Conservation (phyloP, 1,140 invertebrate genomes). For the Euglossa dilemma region DNA sequence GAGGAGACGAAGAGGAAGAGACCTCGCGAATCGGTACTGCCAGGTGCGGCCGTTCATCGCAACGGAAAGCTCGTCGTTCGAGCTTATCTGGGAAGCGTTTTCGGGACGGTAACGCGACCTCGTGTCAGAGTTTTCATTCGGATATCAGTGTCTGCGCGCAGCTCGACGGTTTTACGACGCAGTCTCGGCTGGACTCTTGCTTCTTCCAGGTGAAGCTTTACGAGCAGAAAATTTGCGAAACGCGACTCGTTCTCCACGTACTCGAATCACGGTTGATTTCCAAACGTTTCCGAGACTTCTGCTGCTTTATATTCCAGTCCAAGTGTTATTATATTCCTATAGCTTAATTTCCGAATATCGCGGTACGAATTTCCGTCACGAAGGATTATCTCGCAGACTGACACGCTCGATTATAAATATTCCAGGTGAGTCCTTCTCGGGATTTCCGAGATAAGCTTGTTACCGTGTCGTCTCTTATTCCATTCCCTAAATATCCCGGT, state of each 20-base stretch:
- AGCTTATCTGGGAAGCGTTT: slow-evolving; percentile 1
- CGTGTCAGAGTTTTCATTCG: background rate
- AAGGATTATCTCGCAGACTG: too few species aligned
- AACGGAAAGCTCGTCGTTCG: slow-evolving; percentile 1
- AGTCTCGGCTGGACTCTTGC: background rate
- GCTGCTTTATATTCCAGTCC: too few species aligned
- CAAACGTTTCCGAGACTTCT: too few species aligned
- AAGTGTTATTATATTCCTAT: too few species aligned
- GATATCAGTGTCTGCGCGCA: background rate
- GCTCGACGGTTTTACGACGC: background rate
- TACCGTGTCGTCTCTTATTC: too few species aligned
- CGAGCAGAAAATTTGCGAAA: background rate
- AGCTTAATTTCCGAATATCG: too few species aligned
- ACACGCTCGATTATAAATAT: too few species aligned
- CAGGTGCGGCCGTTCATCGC: slow-evolving; percentile 5
- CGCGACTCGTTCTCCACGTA: background rate
- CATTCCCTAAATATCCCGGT: too few species aligned
- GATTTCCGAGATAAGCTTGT: background rate
- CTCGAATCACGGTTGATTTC: background rate
- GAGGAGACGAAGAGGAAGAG: background rate
- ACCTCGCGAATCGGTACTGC: background rate
- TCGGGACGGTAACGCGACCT: background rate
- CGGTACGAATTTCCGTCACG: too few species aligned
- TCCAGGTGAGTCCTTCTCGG: background rate
- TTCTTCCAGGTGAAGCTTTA: background rate